Base-by-base conservation (phyloP, 2,113 vertebrate genomes). In the Saguinus imperator region DNA sequence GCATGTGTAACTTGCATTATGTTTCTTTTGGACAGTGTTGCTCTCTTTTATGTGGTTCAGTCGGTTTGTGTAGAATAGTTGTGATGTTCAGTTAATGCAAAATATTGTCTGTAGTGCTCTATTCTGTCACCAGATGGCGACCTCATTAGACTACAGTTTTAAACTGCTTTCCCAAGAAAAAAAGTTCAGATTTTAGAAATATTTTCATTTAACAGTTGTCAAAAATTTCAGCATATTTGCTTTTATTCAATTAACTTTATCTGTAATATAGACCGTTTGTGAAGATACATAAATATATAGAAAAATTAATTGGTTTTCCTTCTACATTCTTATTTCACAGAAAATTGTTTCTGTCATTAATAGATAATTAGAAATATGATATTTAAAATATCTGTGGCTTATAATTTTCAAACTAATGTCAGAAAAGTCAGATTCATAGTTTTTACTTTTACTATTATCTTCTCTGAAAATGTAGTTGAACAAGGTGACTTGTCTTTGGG, bases 71-170 rank as follows among this genome's bases (percentile, higher is more conserved):
- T 92, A 72, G 27, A 81, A 52, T 86, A 50, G 68, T 75, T 43
- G 45, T 14, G 32, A 95, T 7, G 0, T 55, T 61, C 9, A 50
- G 3, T 58, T 84, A 32, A 4, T 21, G 43, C 32, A 61, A 73
- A 83, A 50, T 50, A 66, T 16, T 37, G 27, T 87, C 64, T 88
- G 96, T 52, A 48, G 37, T 91, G 66, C 27, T 81, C 37, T 27
- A 55, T 94, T 1, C 0, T 0, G 21, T 80, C 98, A 94, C 97
- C 48, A 98, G 98, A 76, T 97, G 98, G 95, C 97, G 8, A 52
- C 84, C 92, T 86, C 75, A 82, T 58, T 10, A 32, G 3, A 92
- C 48, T 83, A 32, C 55, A 82, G 35, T 88, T 77, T 87, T 70
- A 66, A 77, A 94, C 17, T 76, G n/a, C 25, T 58, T 89, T 73